Percentiles rank a stretch among this genome's conserved stretches.
Evolutionary conservation across 2,113 vertebrate genomes (phyloP).

Genomic region (Lethenteron reissneri): DNA sequence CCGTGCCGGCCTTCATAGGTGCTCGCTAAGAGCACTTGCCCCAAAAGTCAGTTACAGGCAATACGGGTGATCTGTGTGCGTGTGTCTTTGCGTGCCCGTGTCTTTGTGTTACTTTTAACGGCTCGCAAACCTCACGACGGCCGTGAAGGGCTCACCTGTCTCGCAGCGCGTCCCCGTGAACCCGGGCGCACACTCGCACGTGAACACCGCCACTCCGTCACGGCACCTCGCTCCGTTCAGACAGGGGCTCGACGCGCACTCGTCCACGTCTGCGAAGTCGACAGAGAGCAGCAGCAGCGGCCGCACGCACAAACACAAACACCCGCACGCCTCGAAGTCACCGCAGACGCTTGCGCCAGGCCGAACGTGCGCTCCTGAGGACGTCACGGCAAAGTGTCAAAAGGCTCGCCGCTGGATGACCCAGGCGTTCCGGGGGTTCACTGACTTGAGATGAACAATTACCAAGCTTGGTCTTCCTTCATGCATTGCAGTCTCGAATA

Average conservation of each 20-base stretch:
- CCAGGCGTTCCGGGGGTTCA: no score
- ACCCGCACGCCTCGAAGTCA: no score
- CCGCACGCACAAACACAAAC: no score
- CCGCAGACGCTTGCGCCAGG: no score
- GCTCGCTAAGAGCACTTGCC: slow-evolving; percentile 23
- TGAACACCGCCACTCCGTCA: slow-evolving; percentile 43
- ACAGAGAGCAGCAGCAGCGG: neutral
- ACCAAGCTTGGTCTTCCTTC: no score
- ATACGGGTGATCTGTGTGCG: slow-evolving; percentile 55
- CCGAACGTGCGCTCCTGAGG: no score
- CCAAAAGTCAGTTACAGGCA: slow-evolving; percentile 54
- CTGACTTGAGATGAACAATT: no score
- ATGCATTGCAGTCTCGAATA: no score
- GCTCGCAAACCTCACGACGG: no score
- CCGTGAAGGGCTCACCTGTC: slow-evolving; percentile 13
- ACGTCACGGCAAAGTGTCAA: no score
- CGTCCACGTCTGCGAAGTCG: slow-evolving; percentile 34
- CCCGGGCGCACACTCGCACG: slow-evolving; percentile 48
- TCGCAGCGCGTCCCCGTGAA: slow-evolving; percentile 58
- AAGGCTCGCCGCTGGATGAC: no score
- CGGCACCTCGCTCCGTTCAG: slow-evolving; percentile 56
- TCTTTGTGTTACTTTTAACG: slow-evolving; percentile 28
- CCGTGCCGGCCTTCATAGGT: neutral
- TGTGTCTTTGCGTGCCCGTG: slow-evolving; percentile 63
- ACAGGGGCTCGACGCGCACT: slow-evolving; percentile 63